A percentile compares a stretch with the other conserved stretches of the same genome.
Conservation (phyloP, 2,797 vertebrate genomes). For the Semotilus atromaculatus region DNA sequence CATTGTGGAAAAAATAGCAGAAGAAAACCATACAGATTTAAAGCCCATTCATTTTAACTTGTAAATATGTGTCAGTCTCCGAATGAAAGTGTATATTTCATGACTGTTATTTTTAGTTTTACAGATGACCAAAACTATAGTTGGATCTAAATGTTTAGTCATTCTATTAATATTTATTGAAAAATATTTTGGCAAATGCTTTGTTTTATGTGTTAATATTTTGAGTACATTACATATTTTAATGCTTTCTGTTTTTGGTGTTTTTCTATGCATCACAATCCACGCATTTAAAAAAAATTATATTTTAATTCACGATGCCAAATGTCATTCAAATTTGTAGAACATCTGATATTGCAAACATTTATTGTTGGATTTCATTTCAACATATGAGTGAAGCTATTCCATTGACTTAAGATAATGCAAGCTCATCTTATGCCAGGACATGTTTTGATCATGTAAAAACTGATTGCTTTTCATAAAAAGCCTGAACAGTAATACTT, state of each 20-base stretch:
- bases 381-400: background rate
- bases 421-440: background rate
- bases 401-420: background rate
- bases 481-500: background rate
- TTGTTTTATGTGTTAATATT: background rate
- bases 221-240: background rate
- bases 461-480: slow-evolving; percentile 33
- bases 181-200: background rate
- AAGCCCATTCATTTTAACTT: background rate
- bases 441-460: slow-evolving; percentile 19
- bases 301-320: background rate
- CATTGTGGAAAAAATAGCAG: background rate
- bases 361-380: slow-evolving; percentile 9
- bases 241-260: background rate
- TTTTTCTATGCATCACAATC: slow-evolving; percentile 6
- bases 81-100: background rate
- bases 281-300: background rate
- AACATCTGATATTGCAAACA: background rate
- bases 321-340: background rate
- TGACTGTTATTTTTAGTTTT: background rate
- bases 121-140: background rate
- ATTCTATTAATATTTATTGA: slow-evolving; percentile 27
- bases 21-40: background rate
- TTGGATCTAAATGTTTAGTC: background rate
- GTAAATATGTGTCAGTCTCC: slow-evolving; percentile 17